Evolutionary conservation across 2,113 vertebrate species (phyloP), one percentile per base, ranked within the genome.

Genomic region (Neodon shergylaensis): DNA sequence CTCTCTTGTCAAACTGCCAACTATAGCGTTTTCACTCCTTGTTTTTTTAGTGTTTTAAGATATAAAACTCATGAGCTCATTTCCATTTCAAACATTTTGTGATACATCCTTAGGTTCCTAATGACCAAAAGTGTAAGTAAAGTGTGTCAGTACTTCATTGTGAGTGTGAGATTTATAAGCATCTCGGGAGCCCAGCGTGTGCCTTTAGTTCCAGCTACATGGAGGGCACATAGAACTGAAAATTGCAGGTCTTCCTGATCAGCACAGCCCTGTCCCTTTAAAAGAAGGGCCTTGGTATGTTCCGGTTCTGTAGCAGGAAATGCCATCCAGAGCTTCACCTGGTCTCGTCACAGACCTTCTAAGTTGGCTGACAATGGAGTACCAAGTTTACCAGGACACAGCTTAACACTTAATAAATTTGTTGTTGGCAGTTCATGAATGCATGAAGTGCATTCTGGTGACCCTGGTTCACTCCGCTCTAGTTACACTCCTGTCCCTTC

Each of bases 311-410:
- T 42, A 74, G 28, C 78, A 92, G 74, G 63, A 94, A 96, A 90
- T 94, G 52, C 83, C 92, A 76, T 76, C 68, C 52, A 92, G n/a
- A 97, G 93, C 85, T 33, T 72, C 83, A 90, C 42, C 85, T 96
- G 47, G 68, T 95, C 72, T 87, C 87, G 92, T 98, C 97, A 95
- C 90, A 66, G 61, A 94, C 91, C 52, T 86, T 98, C 96, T 98
- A 87, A 98, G 95, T 97, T 96, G 95, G 91, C 97, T 95, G 89
- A 95, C 97, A 97, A 88, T 1, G 24, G 76, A 91, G 74, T 44
- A 33, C 83, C 84, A 82, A 96, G 85, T 98, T 98, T 97, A 97
- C 97, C 95, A 97, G 94, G 73, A 65, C 66, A 84, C 90, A 14
- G 61, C 16, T 28, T 22, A 33, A 47, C 61, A 85, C 42, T 84